A percentile compares a stretch with the other conserved stretches of the same genome.
These are phyloP conservation scores for Hydrolagus affinis DNA, from an alignment of 2,113 vertebrate genomes.

Conservation along the genomic window DNA sequence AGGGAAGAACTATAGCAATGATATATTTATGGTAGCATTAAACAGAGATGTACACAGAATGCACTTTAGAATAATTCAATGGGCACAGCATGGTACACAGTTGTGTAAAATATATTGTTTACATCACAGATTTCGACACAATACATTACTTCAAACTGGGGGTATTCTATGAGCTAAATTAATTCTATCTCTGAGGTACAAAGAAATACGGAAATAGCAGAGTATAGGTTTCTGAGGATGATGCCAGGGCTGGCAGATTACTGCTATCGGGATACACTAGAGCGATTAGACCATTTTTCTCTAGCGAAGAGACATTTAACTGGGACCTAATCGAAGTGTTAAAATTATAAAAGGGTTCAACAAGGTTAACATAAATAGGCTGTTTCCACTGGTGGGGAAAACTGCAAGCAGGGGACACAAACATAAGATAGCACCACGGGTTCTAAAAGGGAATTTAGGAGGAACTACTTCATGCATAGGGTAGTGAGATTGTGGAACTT, in stretches of 20 bases:
- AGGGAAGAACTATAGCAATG: background rate
- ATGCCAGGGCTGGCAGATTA: too few relatives aligned
- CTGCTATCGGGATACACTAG: background rate
- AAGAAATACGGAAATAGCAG: too few relatives aligned
- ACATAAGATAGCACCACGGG: too few relatives aligned
- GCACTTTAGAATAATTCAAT: constrained; percentile 12
- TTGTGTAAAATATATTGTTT: background rate
- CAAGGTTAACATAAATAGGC: too few relatives aligned
- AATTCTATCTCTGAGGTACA: background rate
- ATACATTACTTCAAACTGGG: background rate
- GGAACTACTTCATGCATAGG: too few relatives aligned
- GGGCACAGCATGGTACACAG: background rate
- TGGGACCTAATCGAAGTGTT: background rate
- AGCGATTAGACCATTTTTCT: background rate
- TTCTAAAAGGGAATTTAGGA: too few relatives aligned
- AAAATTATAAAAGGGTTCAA: too few relatives aligned
- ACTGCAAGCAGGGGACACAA: too few relatives aligned
- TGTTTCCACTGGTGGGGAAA: too few relatives aligned
- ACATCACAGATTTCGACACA: background rate
- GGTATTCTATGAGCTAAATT: background rate
- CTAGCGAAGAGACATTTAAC: background rate
- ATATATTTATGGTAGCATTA: background rate
- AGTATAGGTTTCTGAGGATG: too few relatives aligned
- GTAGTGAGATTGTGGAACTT: too few relatives aligned
- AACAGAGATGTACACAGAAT: background rate